Percentiles rank a stretch among this genome's conserved stretches.
These are phyloP conservation scores for Erebia epiphron DNA, from an alignment of 2,888 invertebrate genomes.

Conservation along the genomic window DNA sequence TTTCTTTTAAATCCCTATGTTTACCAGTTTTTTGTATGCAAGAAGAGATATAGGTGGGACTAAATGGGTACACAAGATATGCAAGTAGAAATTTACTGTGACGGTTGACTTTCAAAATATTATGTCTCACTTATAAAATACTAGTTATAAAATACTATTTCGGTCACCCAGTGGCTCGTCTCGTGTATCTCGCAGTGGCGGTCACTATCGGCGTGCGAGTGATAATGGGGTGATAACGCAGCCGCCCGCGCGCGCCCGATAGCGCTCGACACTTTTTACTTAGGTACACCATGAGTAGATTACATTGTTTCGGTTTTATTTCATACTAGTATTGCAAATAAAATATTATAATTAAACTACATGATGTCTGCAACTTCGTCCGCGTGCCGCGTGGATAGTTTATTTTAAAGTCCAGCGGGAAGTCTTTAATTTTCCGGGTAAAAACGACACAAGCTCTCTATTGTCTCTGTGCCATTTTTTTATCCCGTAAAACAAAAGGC, in stretches of 20 bases:
- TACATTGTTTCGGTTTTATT: conserved; percentile 24
- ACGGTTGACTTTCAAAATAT: not conserved
- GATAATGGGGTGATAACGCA: conserved; percentile 67
- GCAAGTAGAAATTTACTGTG: too few relatives aligned
- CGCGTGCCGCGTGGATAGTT: not conserved
- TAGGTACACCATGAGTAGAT: conserved; percentile 33
- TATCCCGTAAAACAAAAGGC: too few relatives aligned
- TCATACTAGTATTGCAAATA: conserved; percentile 1
- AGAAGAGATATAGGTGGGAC: too few relatives aligned
- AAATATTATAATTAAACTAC: not conserved
- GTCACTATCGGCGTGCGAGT: conserved; percentile 53
- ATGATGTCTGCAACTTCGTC: not conserved
- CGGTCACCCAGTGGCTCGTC: conserved; percentile 22
- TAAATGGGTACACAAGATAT: too few relatives aligned
- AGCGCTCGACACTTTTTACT: conserved; percentile 59
- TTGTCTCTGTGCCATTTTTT: too few relatives aligned
- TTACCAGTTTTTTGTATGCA: too few relatives aligned
- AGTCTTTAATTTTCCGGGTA: too few relatives aligned
- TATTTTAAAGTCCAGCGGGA: too few relatives aligned
- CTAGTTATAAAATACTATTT: too few relatives aligned
- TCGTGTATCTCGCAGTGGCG: conserved; percentile 24
- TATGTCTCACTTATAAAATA: conserved; percentile 8
- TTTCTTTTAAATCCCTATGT: too few relatives aligned
- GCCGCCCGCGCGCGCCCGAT: conserved; percentile 69
- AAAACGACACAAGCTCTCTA: too few relatives aligned